These are phyloP conservation scores for Pristionchus maxplancki DNA, from an alignment of 2,888 invertebrate species.

Conservation along the genomic window DNA sequence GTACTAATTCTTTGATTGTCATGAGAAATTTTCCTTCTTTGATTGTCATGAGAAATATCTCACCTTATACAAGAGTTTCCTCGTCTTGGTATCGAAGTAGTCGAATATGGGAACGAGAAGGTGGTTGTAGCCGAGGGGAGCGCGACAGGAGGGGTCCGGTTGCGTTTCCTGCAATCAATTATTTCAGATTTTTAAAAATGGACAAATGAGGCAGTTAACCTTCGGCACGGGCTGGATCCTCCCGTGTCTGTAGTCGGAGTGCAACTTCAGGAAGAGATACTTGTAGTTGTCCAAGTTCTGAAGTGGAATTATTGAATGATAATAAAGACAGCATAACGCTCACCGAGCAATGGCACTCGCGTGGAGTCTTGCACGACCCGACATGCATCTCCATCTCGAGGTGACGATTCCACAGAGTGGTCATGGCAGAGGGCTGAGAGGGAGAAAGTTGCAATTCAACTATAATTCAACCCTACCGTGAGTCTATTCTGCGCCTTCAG, in stretches of 20 bases:
- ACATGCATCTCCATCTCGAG: neutral
- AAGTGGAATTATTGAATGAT: neutral
- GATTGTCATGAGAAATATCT: too few relatives aligned
- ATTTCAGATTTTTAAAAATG: neutral
- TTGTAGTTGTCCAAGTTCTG: neutral
- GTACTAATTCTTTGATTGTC: too few relatives aligned
- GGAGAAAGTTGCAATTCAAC: neutral
- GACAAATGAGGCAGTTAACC: neutral
- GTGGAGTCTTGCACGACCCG: neutral
- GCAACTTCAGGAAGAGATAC: neutral
- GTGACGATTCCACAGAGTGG: neutral
- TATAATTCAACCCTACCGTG: neutral
- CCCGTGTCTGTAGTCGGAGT: neutral
- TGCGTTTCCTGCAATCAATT: neutral
- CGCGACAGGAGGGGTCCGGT: neutral
- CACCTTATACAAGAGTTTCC: too few relatives aligned
- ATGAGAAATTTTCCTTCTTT: too few relatives aligned
- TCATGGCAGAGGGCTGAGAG: neutral
- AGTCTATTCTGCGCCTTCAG: neutral
- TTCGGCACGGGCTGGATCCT: neutral
- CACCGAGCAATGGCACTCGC: neutral
- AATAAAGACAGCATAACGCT: neutral
- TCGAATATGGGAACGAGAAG: too few relatives aligned
- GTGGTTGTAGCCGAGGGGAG: too few relatives aligned
- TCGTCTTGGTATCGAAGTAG: too few relatives aligned